These are phyloP conservation scores for Acronicta aceris DNA, from an alignment of 2,888 invertebrate genomes.

Conservation along the genomic window DNA sequence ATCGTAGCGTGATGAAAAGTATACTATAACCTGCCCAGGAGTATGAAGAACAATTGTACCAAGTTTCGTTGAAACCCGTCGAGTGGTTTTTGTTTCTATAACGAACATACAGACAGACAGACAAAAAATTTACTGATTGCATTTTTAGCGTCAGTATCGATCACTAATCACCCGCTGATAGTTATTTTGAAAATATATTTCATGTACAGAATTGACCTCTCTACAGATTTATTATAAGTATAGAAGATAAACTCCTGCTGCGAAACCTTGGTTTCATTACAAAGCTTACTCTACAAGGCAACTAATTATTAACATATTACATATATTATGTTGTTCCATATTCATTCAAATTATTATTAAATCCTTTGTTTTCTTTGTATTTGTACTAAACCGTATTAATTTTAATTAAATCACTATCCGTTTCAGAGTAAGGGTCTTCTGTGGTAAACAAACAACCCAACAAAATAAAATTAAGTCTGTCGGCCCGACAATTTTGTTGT, in stretches of 20 bases:
- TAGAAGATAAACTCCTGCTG: constrained; percentile 1
- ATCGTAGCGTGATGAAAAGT: no score
- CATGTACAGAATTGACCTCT: no score
- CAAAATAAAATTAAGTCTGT: constrained; percentile 26
- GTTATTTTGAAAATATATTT: no score
- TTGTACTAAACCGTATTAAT: constrained; percentile 13
- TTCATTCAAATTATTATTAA: constrained; percentile 7
- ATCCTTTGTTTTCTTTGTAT: constrained; percentile 7
- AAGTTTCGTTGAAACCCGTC: no score
- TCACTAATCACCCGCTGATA: no score
- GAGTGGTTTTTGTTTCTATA: no score
- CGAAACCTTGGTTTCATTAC: constrained; percentile 8
- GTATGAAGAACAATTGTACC: no score
- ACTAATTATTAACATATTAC: constrained; percentile 11
- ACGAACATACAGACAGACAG: no score
- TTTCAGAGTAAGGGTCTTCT: neutral
- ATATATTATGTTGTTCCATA: neutral
- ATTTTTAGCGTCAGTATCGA: no score
- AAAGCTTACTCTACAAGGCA: neutral
- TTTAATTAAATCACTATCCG: constrained; percentile 5
- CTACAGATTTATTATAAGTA: no score
- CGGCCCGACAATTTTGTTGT: neutral
- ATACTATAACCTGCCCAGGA: no score
- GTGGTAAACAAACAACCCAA: constrained; percentile 11
- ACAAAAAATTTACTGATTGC: no score